phyloP scores from a whole-genome alignment of 1,140 invertebrate species.

The Pemphigus obesinymphae region DNA sequence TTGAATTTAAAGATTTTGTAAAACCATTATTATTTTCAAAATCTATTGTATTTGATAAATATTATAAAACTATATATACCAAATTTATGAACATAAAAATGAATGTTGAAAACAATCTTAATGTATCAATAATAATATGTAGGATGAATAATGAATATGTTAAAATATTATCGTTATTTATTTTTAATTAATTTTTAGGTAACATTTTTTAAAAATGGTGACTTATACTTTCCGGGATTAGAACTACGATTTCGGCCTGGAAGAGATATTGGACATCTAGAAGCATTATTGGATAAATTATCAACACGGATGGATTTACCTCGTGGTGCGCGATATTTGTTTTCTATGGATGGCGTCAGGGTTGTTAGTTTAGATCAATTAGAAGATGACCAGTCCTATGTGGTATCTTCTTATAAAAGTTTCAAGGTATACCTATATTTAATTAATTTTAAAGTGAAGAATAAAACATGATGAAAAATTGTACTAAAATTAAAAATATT shows the following conservation, averaged over 20 bases:
- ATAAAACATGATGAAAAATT: no score
- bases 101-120: no score
- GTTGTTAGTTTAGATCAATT: slow-evolving; percentile 80
- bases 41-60: no score
- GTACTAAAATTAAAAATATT: no score
- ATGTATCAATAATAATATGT: no score
- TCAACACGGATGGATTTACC: slow-evolving; percentile 76
- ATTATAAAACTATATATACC: no score
- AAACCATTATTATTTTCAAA: no score
- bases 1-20: no score
- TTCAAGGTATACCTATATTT: slow-evolving; percentile 79
- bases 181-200: slow-evolving; percentile 55
- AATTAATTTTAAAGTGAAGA: no score
- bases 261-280: slow-evolving; percentile 78
- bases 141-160: no score
- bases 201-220: slow-evolving; percentile 89
- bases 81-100: no score
- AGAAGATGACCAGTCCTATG: slow-evolving; percentile 83
- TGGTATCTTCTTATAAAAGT: slow-evolving; percentile 85
- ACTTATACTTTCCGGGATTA: slow-evolving; percentile 82
- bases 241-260: slow-evolving; percentile 84
- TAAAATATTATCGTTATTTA: background rate
- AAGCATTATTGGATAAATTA: slow-evolving; percentile 76
- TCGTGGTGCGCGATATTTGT: slow-evolving; percentile 79
- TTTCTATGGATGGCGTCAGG: slow-evolving; percentile 80